These are phyloP conservation scores for Drosophila bipectinata DNA, from an alignment of 1,140 invertebrate genomes.

Conservation along the genomic window DNA sequence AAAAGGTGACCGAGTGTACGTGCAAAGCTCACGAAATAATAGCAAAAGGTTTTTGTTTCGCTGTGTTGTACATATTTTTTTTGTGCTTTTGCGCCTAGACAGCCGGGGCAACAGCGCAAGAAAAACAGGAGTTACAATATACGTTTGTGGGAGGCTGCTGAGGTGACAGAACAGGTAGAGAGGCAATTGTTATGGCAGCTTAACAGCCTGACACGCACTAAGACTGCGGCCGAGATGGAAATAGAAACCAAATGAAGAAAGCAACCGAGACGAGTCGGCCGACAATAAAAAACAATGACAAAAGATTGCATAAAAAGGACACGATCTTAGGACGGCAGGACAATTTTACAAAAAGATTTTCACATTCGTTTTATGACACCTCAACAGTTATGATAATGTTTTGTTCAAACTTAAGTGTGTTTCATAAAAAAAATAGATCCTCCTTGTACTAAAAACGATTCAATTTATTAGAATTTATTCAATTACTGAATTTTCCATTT, in stretches of 20 bases:
- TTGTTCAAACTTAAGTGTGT: background rate
- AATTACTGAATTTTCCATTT: conserved; percentile 26
- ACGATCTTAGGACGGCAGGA: conserved; percentile 8
- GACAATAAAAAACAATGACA: conserved; percentile 41
- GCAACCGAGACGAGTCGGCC: conserved; percentile 22
- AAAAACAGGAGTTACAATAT: conserved; percentile 40
- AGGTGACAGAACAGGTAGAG: conserved; percentile 2
- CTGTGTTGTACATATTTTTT: conserved; percentile 25
- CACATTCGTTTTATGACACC: background rate
- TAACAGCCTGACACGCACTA: conserved; percentile 59
- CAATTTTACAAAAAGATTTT: background rate
- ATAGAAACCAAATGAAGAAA: conserved; percentile 49
- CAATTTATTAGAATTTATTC: background rate
- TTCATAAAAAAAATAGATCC: background rate
- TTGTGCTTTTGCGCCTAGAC: conserved; percentile 45
- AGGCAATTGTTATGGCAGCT: conserved; percentile 52
- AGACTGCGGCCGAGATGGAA: conserved; percentile 36
- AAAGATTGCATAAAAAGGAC: conserved; percentile 12
- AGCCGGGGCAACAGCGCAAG: conserved; percentile 7
- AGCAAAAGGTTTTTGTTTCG: conserved; percentile 65
- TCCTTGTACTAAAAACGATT: no score
- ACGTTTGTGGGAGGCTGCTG: conserved; percentile 2
- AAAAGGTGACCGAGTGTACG: conserved; percentile 55
- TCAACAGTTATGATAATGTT: no score
- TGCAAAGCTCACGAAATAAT: conserved; percentile 65